phyloP scores from a whole-genome alignment of 2,888 invertebrate genomes.

The Prosapia bicincta region DNA sequence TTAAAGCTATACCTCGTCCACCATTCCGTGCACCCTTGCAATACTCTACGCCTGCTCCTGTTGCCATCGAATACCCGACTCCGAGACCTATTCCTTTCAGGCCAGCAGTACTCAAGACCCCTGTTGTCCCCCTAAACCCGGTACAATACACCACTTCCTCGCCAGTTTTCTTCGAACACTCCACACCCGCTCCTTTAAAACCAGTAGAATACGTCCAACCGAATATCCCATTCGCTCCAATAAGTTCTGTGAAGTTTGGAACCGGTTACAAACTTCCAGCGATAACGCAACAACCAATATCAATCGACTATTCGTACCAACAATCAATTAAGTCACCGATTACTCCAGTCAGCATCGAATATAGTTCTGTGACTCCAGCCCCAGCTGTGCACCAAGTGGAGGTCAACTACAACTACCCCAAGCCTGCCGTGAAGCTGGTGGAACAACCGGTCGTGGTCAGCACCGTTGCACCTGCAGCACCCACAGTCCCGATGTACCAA shows the following conservation, averaged over 20 bases:
- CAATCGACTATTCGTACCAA: neutral
- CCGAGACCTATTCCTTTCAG: slow-evolving; percentile 15
- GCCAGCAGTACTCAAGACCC: slow-evolving; percentile 19
- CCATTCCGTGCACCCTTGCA: slow-evolving; percentile 8
- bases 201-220: slow-evolving; percentile 32
- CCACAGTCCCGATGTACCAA: slow-evolving; percentile 22
- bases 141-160: slow-evolving; percentile 12
- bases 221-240: slow-evolving; percentile 13
- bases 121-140: slow-evolving; percentile 15
- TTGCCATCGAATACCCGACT: slow-evolving; percentile 12
- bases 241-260: slow-evolving; percentile 18
- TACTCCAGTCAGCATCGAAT: neutral
- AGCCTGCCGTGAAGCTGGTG: slow-evolving; percentile 25
- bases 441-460: slow-evolving; percentile 9
- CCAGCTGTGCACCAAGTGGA: slow-evolving; percentile 11
- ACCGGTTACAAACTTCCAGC: slow-evolving; percentile 19
- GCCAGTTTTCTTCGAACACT: slow-evolving; percentile 20
- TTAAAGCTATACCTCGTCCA: slow-evolving; percentile 11
- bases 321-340: neutral
- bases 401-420: slow-evolving; percentile 24
- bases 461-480: slow-evolving; percentile 21
- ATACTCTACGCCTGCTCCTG: slow-evolving; percentile 15
- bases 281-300: slow-evolving; percentile 11
- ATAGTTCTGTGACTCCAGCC: neutral
- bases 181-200: slow-evolving; percentile 26